A percentile compares a stretch with the other conserved stretches of the same genome.
Evolutionary conservation across 2,113 vertebrate species (phyloP).

Genomic region (Gulo gulo): DNA sequence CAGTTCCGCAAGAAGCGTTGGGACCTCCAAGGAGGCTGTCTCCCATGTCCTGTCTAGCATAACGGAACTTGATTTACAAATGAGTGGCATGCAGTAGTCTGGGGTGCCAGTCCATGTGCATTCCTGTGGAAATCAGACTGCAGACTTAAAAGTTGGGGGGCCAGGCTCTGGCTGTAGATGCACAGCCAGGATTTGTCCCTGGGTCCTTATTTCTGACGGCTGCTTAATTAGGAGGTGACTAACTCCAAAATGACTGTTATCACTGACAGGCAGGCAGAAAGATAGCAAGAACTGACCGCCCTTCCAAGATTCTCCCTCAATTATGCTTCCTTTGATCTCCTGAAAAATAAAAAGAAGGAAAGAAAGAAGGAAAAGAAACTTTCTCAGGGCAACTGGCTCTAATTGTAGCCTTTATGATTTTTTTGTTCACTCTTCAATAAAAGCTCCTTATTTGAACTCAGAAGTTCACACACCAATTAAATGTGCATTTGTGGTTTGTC

Average conservation of each 20-base stretch:
- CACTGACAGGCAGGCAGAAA: slow-evolving; percentile 75
- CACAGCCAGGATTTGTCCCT: slow-evolving; percentile 58
- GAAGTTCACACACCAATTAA: slow-evolving; percentile 52
- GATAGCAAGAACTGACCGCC: not conserved
- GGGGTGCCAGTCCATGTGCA: not conserved
- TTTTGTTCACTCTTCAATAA: slow-evolving; percentile 21
- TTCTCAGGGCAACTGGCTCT: slow-evolving; percentile 51
- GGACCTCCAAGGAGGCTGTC: not conserved
- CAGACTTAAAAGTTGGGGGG: not conserved
- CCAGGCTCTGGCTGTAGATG: not conserved
- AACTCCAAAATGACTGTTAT: slow-evolving; percentile 79
- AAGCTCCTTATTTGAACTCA: slow-evolving; percentile 60
- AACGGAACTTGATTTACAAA: not conserved
- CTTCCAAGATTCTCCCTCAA: slow-evolving; percentile 43
- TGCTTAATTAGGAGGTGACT: slow-evolving; percentile 78
- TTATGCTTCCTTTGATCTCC: slow-evolving; percentile 44
- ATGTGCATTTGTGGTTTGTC: not conserved
- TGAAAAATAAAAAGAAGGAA: not conserved
- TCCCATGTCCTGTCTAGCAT: not conserved
- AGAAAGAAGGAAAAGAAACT: not conserved
- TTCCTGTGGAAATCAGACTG: not conserved
- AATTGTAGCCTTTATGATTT: slow-evolving; percentile 46
- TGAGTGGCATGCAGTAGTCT: not conserved
- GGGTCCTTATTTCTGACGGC: slow-evolving; percentile 49
- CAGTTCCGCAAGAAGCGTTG: not conserved